A percentile compares a stretch with the other conserved stretches of the same genome.
phyloP scores from a whole-genome alignment of 2,797 vertebrate genomes.

The Clarias platycephalus region DNA sequence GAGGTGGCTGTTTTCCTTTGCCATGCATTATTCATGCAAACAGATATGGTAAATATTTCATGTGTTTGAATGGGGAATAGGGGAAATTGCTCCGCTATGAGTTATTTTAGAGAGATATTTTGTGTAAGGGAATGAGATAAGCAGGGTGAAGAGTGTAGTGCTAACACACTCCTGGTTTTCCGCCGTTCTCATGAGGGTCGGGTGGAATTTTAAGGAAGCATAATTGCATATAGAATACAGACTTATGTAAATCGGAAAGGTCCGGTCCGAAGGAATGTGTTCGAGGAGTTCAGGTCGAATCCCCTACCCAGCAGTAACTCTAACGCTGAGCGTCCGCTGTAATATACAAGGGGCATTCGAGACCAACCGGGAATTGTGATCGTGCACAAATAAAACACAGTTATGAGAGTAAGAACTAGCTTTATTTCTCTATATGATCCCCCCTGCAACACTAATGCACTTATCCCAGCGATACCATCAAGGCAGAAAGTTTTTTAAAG shows the following conservation, averaged over 20 bases:
- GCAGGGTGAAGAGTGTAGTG: constrained; percentile 33
- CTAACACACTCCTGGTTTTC: constrained; percentile 34
- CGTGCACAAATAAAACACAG: no score
- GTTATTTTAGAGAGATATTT: constrained; percentile 50
- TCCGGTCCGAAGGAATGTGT: constrained; percentile 41
- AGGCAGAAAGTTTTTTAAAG: no score
- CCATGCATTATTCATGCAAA: constrained; percentile 55
- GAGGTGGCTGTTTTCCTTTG: constrained; percentile 51
- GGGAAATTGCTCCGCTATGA: constrained; percentile 50
- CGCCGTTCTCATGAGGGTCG: constrained; percentile 40
- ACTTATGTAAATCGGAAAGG: constrained; percentile 33
- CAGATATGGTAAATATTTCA: constrained; percentile 56
- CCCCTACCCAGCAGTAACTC: background rate
- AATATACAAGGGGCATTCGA: no score
- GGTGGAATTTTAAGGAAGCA: constrained; percentile 50
- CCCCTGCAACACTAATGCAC: no score
- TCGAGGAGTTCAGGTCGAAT: constrained; percentile 21
- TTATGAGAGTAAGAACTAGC: no score
- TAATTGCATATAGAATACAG: constrained; percentile 53
- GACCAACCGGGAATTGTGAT: no score
- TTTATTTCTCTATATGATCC: no score
- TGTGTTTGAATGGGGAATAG: constrained; percentile 51
- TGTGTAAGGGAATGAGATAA: constrained; percentile 39
- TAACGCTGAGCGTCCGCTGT: no score
- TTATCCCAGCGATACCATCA: no score